Evolutionary conservation across 2,113 vertebrate species (phyloP).

Genomic region (Apodemus sylvaticus): DNA sequence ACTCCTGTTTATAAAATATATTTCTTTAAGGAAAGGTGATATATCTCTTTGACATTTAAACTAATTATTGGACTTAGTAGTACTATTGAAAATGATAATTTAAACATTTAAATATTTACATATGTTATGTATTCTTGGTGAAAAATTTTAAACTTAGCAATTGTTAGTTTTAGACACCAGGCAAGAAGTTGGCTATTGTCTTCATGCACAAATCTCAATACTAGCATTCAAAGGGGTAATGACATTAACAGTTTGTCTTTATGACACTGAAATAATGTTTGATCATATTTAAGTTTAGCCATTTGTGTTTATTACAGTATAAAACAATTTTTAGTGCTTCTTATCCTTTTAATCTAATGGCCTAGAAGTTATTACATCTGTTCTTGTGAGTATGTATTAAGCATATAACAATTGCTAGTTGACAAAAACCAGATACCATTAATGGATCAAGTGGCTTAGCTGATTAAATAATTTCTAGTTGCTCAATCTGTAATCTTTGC

Average conservation of each 20-base stretch:
- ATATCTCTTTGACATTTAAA: constrained; percentile 18
- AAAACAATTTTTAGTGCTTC: constrained; percentile 22
- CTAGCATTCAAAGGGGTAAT: background rate
- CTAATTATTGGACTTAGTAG: constrained; percentile 20
- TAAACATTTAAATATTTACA: constrained; percentile 59
- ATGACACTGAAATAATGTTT: background rate
- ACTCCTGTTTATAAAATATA: constrained; percentile 16
- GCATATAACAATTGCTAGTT: constrained; percentile 11
- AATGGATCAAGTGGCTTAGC: background rate
- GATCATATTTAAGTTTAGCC: background rate
- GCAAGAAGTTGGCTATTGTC: background rate
- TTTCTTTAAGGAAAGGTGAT: background rate
- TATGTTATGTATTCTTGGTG: background rate
- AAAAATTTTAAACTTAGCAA: constrained; percentile 43
- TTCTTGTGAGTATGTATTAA: background rate
- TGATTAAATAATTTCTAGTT: background rate
- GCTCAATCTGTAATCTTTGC: background rate
- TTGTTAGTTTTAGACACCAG: background rate
- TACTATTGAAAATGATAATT: constrained; percentile 19
- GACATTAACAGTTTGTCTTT: background rate
- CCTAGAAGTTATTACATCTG: background rate
- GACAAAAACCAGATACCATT: constrained; percentile 16
- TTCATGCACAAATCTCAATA: constrained; percentile 9
- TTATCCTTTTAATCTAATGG: background rate
- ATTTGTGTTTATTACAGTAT: constrained; percentile 28